phyloP scores from a whole-genome alignment of 2,797 vertebrate species.

The Delichon dasypus region DNA sequence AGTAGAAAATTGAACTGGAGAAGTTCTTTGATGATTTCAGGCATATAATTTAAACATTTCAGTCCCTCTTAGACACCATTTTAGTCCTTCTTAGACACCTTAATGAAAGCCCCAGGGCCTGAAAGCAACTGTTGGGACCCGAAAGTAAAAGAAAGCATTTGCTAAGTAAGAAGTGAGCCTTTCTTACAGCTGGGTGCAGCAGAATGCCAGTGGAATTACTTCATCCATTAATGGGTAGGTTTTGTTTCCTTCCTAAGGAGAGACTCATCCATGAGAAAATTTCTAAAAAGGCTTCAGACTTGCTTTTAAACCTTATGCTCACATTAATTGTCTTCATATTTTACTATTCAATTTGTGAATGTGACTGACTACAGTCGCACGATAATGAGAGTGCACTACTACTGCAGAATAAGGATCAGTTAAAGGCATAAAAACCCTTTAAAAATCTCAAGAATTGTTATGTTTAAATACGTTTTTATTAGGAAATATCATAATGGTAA shows the following conservation, averaged over 20 bases:
- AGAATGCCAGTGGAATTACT: conserved; percentile 8
- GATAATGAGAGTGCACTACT: neutral
- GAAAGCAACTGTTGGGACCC: neutral
- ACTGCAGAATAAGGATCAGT: neutral
- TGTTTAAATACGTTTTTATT: neutral
- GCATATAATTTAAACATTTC: neutral
- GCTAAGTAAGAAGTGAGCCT: neutral
- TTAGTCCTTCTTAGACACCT: neutral
- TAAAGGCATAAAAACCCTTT: neutral
- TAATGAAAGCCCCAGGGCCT: neutral
- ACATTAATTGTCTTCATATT: neutral
- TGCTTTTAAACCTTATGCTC: neutral
- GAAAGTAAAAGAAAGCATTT: conserved; percentile 10
- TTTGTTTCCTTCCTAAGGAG: conserved; percentile 11
- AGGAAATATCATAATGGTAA: neutral
- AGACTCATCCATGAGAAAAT: neutral
- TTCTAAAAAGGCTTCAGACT: neutral
- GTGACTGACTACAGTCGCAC: neutral
- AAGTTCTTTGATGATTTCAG: neutral
- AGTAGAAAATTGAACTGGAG: neutral
- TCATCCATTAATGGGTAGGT: neutral
- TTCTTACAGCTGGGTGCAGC: neutral
- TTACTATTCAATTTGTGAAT: neutral
- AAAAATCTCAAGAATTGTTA: neutral
- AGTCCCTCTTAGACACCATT: neutral